Evolutionary conservation across 1,140 invertebrate species (phyloP).

Genomic region (Liolophura sinensis): DNA sequence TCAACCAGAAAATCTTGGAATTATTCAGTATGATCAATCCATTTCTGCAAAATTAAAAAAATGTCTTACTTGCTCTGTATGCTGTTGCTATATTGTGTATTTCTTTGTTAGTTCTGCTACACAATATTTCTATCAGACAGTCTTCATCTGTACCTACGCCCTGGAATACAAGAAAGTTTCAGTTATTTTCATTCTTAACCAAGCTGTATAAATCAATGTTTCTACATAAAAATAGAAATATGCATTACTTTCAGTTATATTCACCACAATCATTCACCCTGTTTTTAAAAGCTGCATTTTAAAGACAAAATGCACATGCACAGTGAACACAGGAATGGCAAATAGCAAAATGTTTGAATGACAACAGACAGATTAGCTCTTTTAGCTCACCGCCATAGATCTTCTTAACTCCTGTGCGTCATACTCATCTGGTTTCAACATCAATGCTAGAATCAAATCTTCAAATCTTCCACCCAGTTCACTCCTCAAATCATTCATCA

Average conservation of each 20-base stretch:
- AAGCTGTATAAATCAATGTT: too few relatives aligned
- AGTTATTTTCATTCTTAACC: too few relatives aligned
- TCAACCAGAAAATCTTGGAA: too few relatives aligned
- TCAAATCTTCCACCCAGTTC: conserved; percentile 57
- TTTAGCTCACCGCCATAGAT: conserved; percentile 54
- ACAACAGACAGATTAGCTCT: not conserved
- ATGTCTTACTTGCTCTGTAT: conserved; percentile 55
- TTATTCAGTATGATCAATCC: too few relatives aligned
- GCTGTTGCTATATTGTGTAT: conserved; percentile 55
- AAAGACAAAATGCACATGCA: too few relatives aligned
- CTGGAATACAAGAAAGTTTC: conserved; percentile 29
- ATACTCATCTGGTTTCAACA: conserved; percentile 50
- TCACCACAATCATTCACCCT: too few relatives aligned
- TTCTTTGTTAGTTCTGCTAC: conserved; percentile 60
- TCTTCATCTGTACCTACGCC: conserved; percentile 63
- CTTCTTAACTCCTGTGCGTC: conserved; percentile 55
- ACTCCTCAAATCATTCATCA: conserved; percentile 54
- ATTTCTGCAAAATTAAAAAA: not conserved
- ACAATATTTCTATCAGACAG: conserved; percentile 62
- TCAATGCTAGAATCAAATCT: conserved; percentile 45
- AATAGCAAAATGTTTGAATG: not conserved
- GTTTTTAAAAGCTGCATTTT: too few relatives aligned
- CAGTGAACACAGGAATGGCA: too few relatives aligned
- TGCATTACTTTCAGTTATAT: too few relatives aligned
- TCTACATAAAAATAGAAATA: too few relatives aligned